Conservation (phyloP, 2,113 vertebrate species). For the Myotis brandtii region DNA sequence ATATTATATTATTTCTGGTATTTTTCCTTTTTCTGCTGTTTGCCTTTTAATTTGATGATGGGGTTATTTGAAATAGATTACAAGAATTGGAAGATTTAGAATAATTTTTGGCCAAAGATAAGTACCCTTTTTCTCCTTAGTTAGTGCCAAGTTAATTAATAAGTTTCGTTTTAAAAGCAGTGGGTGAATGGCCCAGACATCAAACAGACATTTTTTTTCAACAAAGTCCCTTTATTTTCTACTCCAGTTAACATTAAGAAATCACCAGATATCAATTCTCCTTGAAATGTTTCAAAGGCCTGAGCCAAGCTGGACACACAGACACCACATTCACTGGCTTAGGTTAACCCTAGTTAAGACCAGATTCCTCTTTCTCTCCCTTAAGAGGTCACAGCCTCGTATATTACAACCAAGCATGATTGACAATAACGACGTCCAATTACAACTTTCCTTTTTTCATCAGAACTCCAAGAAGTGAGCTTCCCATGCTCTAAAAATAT, state of each 20-base stretch:
- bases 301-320: slow-evolving; percentile 6
- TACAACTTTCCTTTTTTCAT: neutral
- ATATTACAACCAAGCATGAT: neutral
- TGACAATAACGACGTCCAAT: neutral
- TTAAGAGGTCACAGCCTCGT: neutral
- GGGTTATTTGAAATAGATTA: slow-evolving; percentile 19
- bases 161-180: slow-evolving; percentile 37
- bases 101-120: slow-evolving; percentile 35
- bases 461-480: neutral
- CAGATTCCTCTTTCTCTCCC: neutral
- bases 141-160: slow-evolving; percentile 60
- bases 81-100: neutral
- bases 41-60: slow-evolving; percentile 30
- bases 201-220: slow-evolving; percentile 52
- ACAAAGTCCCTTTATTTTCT: slow-evolving; percentile 56
- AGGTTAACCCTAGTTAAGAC: neutral
- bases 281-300: slow-evolving; percentile 51
- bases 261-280: slow-evolving; percentile 53
- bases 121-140: neutral
- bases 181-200: slow-evolving; percentile 48
- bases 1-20: neutral
- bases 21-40: neutral
- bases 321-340: neutral
- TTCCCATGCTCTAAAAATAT: neutral
- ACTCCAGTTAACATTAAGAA: slow-evolving; percentile 66